Base-by-base conservation (phyloP, 2,888 invertebrate species). In the Corythucha ciliata region DNA sequence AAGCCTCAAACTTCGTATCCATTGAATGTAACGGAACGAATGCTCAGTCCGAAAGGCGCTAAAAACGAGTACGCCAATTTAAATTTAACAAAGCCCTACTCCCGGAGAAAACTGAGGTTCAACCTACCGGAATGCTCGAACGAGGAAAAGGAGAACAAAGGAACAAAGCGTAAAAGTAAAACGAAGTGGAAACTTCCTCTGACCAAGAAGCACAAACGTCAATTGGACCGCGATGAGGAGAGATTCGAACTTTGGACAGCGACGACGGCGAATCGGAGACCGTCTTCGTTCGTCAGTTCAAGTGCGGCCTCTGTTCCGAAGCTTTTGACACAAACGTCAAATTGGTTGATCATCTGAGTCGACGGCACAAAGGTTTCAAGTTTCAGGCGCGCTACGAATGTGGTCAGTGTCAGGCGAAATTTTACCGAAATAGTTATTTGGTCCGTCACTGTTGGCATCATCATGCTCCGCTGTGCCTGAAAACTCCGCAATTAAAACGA, bases 401-500 rank as follows among this genome's bases (percentile, higher is more conserved):
- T 53, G 64, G 63, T 1, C 56, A 58, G 6, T 65, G 65, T 53
- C 55, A 60, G 29, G 65, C 65, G 5, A 63, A 62, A 52, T 65
- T 65, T 52, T 65, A 60, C 52, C 58, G 61, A 40, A 65, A 65
- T 39, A 62, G 61, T 44, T 65, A 63, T 48, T 51, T 65, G 21
- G 56, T 64, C 8, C 53, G 58, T 14, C 65, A 65, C 47, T 59
- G 60, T 48, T 58, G 56, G 44, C 60, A 56, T 27, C 64, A 65
- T 47, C 62, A 63, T 29, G 58, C 59, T 8, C 56, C 53, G 1
- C 49, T 56, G 4, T 56, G 56, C 39, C 39, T 56, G 4, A 56
- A 54, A 39, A 53, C 54, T 20, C 50, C 53, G 14, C 12, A 21
- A 3, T n/a, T n/a, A n/a, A n/a, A n/a, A n/a, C n/a, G n/a, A n/a